These are phyloP conservation scores for Caloenas nicobarica DNA, from an alignment of 2,113 vertebrate species.

Conservation along the genomic window DNA sequence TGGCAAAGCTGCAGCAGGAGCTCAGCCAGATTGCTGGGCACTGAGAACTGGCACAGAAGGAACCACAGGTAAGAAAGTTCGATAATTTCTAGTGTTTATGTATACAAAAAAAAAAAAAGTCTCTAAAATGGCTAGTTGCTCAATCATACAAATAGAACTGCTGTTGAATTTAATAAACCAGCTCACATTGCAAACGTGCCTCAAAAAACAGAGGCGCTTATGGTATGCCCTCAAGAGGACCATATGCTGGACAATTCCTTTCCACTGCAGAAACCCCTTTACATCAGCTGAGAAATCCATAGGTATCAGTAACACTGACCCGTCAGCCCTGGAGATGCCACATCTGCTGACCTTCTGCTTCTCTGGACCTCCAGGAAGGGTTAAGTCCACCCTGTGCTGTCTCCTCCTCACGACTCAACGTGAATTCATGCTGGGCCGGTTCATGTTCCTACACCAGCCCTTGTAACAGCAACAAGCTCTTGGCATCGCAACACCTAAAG, in stretches of 20 bases:
- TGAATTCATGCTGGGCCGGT: not conserved
- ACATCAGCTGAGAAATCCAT: not conserved
- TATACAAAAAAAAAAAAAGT: not conserved
- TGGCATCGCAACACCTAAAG: constrained; percentile 42
- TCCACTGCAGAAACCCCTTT: not conserved
- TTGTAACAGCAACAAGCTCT: constrained; percentile 51
- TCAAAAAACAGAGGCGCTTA: not conserved
- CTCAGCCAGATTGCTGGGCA: not conserved
- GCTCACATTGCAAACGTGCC: not conserved
- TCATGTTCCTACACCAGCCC: constrained; percentile 32
- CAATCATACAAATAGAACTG: not conserved
- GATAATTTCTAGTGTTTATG: not conserved
- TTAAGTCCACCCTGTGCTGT: not conserved
- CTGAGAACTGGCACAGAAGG: not conserved
- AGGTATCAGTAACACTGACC: not conserved
- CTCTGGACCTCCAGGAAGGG: not conserved
- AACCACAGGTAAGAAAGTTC: not conserved
- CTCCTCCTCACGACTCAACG: not conserved
- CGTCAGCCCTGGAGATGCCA: not conserved
- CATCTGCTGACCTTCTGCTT: not conserved
- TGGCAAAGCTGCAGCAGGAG: not conserved
- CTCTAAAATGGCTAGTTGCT: not conserved
- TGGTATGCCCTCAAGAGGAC: not conserved
- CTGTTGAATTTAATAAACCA: not conserved
- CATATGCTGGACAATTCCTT: not conserved